A percentile compares a stretch with the other conserved stretches of the same genome.
phyloP scores from a whole-genome alignment of 2,797 vertebrate species.

The Sarcophilus harrisii region DNA sequence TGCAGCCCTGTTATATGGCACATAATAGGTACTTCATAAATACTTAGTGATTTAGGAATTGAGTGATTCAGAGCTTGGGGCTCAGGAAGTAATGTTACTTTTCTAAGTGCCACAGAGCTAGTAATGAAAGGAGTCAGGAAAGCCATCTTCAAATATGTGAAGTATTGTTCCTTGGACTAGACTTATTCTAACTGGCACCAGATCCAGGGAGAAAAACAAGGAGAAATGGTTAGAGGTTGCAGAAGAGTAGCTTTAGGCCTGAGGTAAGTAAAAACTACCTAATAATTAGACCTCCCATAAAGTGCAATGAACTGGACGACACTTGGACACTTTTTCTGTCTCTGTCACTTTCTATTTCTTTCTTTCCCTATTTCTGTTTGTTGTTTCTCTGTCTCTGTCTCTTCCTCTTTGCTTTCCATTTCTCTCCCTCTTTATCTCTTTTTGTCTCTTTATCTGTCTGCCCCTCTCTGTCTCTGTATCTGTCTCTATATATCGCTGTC shows the following conservation, averaged over 20 bases:
- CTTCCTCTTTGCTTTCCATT: too few relatives aligned
- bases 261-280: not conserved
- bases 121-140: not conserved
- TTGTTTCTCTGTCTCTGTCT: too few relatives aligned
- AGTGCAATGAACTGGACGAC: not conserved
- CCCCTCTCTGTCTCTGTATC: not conserved
- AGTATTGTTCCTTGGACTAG: not conserved
- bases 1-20: not conserved
- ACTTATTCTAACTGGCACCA: not conserved
- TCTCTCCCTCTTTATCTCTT: not conserved
- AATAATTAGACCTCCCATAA: not conserved
- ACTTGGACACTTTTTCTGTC: too few relatives aligned
- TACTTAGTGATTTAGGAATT: not conserved
- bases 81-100: not conserved
- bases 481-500: too few relatives aligned
- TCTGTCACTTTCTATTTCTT: too few relatives aligned
- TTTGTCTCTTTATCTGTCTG: not conserved
- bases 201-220: not conserved
- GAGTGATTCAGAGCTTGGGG: not conserved
- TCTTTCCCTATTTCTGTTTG: too few relatives aligned
- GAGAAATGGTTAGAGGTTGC: not conserved
- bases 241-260: not conserved
- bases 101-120: not conserved
- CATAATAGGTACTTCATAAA: not conserved
- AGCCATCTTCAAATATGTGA: not conserved